Evolutionary conservation across 2,113 vertebrate species (phyloP).

Genomic region (Lathamus discolor): DNA sequence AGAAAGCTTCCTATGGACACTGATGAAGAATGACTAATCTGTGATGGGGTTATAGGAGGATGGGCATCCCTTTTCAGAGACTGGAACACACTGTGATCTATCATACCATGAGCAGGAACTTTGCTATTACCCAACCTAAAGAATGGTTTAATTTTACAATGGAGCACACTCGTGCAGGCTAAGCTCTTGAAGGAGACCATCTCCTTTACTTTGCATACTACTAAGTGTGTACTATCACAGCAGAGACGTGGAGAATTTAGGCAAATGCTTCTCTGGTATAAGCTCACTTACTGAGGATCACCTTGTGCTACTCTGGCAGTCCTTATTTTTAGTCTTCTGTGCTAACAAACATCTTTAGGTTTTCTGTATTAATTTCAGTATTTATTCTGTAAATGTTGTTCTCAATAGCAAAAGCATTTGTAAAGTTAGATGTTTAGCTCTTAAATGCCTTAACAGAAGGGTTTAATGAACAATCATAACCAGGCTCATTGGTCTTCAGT

Average conservation of each 20-base stretch:
- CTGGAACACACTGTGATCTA: neutral
- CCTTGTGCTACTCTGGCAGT: neutral
- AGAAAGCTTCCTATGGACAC: neutral
- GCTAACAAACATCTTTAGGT: neutral
- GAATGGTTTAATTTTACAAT: neutral
- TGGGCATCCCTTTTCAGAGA: neutral
- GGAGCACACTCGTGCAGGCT: neutral
- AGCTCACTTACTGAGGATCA: neutral
- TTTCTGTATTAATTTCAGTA: neutral
- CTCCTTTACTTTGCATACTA: neutral
- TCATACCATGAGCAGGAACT: accelerated
- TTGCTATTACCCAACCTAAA: neutral
- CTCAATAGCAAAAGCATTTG: neutral
- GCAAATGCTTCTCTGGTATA: neutral
- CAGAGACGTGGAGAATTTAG: neutral
- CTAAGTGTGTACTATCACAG: neutral
- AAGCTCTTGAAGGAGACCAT: neutral
- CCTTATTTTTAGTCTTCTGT: neutral
- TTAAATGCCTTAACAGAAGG: neutral
- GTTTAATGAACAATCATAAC: neutral
- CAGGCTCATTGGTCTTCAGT: neutral
- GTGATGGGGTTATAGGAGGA: neutral
- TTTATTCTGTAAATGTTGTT: neutral
- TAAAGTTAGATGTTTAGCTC: neutral
- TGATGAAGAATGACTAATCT: neutral